Conservation (phyloP, 2,888 invertebrate genomes). For the Amiota mariae region DNA sequence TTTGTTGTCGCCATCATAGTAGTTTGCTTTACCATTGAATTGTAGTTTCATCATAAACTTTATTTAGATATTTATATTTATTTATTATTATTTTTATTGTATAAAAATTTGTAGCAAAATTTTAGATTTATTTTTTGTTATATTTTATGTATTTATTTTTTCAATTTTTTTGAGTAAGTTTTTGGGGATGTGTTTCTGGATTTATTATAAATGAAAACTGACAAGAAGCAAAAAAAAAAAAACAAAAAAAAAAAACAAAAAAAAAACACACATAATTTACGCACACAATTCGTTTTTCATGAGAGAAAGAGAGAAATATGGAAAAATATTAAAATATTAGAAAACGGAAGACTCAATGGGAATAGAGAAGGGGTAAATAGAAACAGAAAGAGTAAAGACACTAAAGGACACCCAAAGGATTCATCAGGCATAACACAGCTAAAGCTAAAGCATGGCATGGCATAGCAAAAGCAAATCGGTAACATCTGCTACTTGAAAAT, state of each 20-base stretch:
- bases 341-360: conserved; percentile 21
- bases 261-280: conserved; percentile 58
- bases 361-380: not conserved
- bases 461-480: conserved; percentile 46
- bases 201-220: not conserved
- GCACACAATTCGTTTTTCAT: conserved; percentile 55
- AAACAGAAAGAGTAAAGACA: not conserved
- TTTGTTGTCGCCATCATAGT: not conserved
- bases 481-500: conserved; percentile 56
- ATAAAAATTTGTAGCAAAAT: conserved; percentile 43
- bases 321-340: conserved; percentile 64
- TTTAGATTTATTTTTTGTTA: conserved; percentile 53
- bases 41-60: conserved; percentile 35
- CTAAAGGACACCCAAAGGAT: conserved; percentile 62
- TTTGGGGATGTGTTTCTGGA: not conserved
- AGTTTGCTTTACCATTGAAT: not conserved
- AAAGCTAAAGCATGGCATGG: not conserved
- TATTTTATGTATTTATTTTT: not conserved
- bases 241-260: conserved; percentile 55
- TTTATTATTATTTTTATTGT: not conserved
- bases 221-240: conserved; percentile 20
- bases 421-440: conserved; percentile 50
- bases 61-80: conserved; percentile 31
- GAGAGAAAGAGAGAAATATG: conserved; percentile 34
- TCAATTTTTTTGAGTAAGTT: not conserved